Percentiles rank a stretch among this genome's conserved stretches.
phyloP scores from a whole-genome alignment of 2,888 invertebrate genomes.

The Temnothorax ravouxi region DNA sequence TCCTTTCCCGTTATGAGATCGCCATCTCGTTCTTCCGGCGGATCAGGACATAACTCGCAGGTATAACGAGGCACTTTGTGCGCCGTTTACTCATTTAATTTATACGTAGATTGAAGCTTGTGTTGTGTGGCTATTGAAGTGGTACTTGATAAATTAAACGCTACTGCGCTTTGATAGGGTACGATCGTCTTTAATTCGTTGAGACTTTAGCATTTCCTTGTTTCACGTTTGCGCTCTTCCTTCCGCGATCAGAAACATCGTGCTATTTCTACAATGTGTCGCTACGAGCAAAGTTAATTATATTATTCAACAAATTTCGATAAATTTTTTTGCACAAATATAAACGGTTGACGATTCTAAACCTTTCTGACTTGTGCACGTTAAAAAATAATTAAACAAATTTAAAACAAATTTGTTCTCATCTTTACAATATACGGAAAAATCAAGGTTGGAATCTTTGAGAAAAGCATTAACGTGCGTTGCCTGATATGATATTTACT shows the following conservation, averaged over 20 bases:
- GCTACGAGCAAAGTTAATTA: not conserved
- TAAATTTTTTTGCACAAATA: not conserved
- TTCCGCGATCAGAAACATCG: conserved; percentile 27
- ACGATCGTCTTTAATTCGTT: conserved; percentile 21
- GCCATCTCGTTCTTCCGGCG: conserved; percentile 74
- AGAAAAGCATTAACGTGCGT: not conserved
- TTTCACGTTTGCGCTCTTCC: conserved; percentile 35
- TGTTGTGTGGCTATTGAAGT: not conserved
- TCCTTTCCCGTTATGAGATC: conserved; percentile 86
- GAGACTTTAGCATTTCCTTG: conserved; percentile 39
- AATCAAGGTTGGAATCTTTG: not conserved
- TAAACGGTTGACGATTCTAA: not conserved
- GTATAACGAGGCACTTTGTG: conserved; percentile 42
- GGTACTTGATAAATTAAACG: conserved; percentile 23
- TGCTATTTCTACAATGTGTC: not conserved
- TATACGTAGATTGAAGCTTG: conserved; percentile 12
- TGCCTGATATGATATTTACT: not conserved
- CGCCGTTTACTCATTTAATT: conserved; percentile 44
- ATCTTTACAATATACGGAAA: not conserved
- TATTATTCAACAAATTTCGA: not conserved
- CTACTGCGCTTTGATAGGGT: not conserved
- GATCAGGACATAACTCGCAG: conserved; percentile 16
- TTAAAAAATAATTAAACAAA: not conserved
- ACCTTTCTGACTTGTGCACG: not conserved
- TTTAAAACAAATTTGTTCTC: not conserved